phyloP scores from a whole-genome alignment of 2,888 invertebrate genomes.

The Nudaria mundana region DNA sequence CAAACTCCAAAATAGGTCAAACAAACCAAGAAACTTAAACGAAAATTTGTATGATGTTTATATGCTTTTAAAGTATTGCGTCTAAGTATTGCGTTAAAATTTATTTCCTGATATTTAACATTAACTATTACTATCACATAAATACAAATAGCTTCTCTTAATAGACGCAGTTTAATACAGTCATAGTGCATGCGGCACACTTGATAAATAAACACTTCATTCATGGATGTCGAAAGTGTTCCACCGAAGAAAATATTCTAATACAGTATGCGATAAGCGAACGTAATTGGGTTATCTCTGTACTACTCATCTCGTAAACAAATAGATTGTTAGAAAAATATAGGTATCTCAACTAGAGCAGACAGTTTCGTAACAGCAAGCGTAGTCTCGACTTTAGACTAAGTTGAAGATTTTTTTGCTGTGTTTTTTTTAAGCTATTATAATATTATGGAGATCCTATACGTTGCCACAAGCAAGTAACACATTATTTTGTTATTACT shows the following conservation, averaged over 20 bases:
- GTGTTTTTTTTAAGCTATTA: no score
- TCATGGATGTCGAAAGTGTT: slow-evolving; percentile 45
- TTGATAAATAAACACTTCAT: slow-evolving; percentile 26
- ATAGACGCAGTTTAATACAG: slow-evolving; percentile 2
- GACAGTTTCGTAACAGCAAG: slow-evolving; percentile 27
- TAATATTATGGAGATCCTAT: no score
- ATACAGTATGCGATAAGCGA: slow-evolving; percentile 58
- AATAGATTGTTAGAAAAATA: slow-evolving; percentile 53
- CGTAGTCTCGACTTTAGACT: not conserved
- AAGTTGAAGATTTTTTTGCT: no score
- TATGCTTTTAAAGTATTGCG: no score
- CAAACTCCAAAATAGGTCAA: no score
- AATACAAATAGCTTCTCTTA: slow-evolving; percentile 3
- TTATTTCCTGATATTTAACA: no score
- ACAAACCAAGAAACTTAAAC: no score
- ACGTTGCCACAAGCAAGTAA: no score
- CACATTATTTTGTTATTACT: no score
- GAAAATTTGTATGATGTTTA: no score
- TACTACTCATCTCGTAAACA: slow-evolving; percentile 59
- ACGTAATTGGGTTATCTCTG: slow-evolving; percentile 66
- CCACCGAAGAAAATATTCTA: slow-evolving; percentile 48
- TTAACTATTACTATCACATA: not conserved
- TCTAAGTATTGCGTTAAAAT: no score
- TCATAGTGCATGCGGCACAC: slow-evolving; percentile 4
- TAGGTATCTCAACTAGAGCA: slow-evolving; percentile 23